Conservation (phyloP, 1,140 invertebrate species). For the Bombus fervidus region DNA sequence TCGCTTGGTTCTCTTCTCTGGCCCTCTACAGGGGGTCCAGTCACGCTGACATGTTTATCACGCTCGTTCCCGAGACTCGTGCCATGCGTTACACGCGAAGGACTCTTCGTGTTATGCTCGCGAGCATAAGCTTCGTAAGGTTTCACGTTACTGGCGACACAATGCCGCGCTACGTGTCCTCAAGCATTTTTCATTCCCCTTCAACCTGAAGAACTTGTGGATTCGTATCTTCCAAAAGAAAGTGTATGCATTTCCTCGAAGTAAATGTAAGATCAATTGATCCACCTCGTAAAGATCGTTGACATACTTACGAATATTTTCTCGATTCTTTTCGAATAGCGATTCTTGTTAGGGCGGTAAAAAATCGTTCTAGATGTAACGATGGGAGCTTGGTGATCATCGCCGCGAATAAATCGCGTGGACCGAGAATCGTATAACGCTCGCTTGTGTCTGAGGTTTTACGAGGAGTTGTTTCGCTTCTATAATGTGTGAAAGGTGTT, state of each 20-base stretch:
- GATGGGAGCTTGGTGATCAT: not conserved
- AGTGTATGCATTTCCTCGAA: not conserved
- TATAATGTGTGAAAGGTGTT: not conserved
- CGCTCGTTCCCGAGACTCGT: constrained; percentile 66
- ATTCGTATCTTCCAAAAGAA: not conserved
- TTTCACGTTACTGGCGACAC: constrained; percentile 67
- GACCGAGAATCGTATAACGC: not conserved
- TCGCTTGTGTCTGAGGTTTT: not conserved
- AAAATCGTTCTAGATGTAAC: constrained; percentile 19
- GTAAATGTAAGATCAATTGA: not conserved
- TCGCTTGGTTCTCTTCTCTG: constrained; percentile 47
- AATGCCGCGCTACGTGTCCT: constrained; percentile 57
- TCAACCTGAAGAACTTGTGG: not conserved
- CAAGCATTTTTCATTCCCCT: constrained; percentile 56
- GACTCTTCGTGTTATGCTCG: constrained; percentile 43
- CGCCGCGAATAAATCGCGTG: not conserved
- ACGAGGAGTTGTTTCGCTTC: not conserved
- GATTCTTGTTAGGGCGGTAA: constrained; percentile 16
- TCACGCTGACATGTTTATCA: constrained; percentile 72
- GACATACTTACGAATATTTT: not conserved
- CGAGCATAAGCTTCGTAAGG: constrained; percentile 39
- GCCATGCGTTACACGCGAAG: constrained; percentile 66
- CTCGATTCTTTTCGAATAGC: not conserved
- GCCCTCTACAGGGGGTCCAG: constrained; percentile 68
- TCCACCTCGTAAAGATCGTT: constrained; percentile 17